Evolutionary conservation across 1,140 invertebrate species (phyloP), one percentile per base, ranked within the genome.

Genomic region (Hyposmocoma kahamanoa): DNA sequence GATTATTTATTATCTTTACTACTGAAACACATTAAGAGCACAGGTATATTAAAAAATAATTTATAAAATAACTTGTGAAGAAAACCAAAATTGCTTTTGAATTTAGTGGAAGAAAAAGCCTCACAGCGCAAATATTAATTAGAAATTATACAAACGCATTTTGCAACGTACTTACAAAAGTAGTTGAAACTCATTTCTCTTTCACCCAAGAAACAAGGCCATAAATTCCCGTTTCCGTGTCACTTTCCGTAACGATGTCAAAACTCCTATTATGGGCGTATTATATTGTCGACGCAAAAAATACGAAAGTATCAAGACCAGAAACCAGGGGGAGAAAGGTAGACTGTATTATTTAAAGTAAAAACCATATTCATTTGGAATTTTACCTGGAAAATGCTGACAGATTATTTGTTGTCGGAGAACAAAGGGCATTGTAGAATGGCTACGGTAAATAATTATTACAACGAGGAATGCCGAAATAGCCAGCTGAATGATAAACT

Each of bases 211-310:
- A 56, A 69, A 67, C 51, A 57, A 56, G 53, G 56, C 59, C 51
- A 47, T 70, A 71, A 75, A 72, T 75, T 68, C 56, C 50, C 51
- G 53, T 68, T 75, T 68, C 58, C 59, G 59, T 63, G 64, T 67
- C 61, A 70, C 72, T 72, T 69, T 67, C 63, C 57, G 66, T 68
- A 73, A 73, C 64, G 64, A 67, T 67, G 59, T 67, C 56, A 59
- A 59, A 57, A 67, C 50, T 59, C 60, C 54, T 58, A 57, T 63
- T 58, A 56, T 28, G 42, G 56, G 28, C 44, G 36, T 47, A 58
- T 62, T 62, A 59, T 52, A 52, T 55, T 50, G 46, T 39, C 38
- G 26, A 30, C 20, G 26, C 18, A 43, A 47, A 56, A 54, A 47
- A 50, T 42, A 11, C 24, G 5, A 11, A 26, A 26, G 5, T 26